Evolutionary conservation across 2,113 vertebrate genomes (phyloP), one percentile per base, ranked within the genome.

Genomic region (Chloroceryle aenea): DNA sequence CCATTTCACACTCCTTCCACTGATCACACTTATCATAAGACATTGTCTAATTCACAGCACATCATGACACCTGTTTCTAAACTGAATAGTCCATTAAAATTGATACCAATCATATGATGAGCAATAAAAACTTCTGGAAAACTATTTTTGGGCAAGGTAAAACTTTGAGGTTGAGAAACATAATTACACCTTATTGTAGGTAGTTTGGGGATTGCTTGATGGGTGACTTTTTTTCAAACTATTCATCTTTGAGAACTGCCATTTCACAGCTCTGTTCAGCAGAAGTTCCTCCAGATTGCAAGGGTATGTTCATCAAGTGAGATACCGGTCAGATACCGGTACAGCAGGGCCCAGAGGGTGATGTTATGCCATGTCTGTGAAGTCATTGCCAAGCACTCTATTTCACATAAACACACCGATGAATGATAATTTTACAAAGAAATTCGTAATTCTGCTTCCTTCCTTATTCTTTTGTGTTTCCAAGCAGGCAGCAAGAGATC

Each of bases 291-390:
- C 47, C 55, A 62, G 50, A 11, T 77, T 86, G 26, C 23, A 48
- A 79, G 19, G 19, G 30, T n/a, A 22, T 3, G 20, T 23, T 85
- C 45, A 42, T 59, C 17, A 29, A 77, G 26, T 38, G 21, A 63
- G 27, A 66, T 4, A 71, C 14, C 3, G 2, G 29, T 38, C 25
- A 63, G 27, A 66, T 4, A 71, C 14, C 3, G 2, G 29, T 32
- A 79, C 13, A 76, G 22, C 19, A 58, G 32, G 16, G 45, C 34
- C 59, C 63, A 68, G 64, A 67, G 26, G 5, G 32, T 34, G 32
- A 83, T 1, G 1, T 14, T 87, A 34, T 16, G 6, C 8, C 1
- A 1, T 2, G 2, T 11, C 38, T 71, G 17, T 74, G 45, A 91
- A 16, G 8, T 88, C 63, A 36, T 34, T 27, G 22, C 27, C 72